Percentiles rank a stretch among this genome's conserved stretches.
These are phyloP conservation scores for Seira musarum DNA, from an alignment of 2,888 invertebrate species.

Conservation along the genomic window DNA sequence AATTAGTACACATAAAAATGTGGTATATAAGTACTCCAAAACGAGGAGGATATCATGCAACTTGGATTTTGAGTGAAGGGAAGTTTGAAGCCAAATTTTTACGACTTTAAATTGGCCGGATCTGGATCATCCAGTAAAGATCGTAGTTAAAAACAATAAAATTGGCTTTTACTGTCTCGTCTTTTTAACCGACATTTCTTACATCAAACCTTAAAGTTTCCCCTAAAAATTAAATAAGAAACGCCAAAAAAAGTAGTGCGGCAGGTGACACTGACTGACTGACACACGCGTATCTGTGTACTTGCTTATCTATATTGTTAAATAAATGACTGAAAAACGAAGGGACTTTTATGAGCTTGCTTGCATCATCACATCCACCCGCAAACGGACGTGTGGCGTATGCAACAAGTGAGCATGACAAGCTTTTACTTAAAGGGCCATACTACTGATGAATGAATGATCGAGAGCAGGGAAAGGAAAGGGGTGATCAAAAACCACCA, in stretches of 20 bases:
- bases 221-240: no score
- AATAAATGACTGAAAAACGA: background rate
- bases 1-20: slow-evolving; percentile 19
- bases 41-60: background rate
- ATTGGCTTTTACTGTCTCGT: background rate
- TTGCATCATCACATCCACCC: slow-evolving; percentile 36
- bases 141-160: background rate
- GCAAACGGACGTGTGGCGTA: slow-evolving; percentile 49
- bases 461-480: slow-evolving; percentile 26
- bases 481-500: slow-evolving; percentile 38
- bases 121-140: slow-evolving; percentile 33
- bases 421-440: slow-evolving; percentile 48
- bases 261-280: background rate
- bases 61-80: background rate
- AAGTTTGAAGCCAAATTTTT: slow-evolving; percentile 32
- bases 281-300: no score
- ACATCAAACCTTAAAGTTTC: no score
- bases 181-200: background rate
- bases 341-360: background rate
- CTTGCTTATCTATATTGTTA: background rate
- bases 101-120: slow-evolving; percentile 56
- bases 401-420: slow-evolving; percentile 13
- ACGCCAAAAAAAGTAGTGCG: no score
- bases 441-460: background rate
- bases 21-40: background rate